Evolutionary conservation across 2,113 vertebrate species (phyloP).

Genomic region (Arothron firmamentum): DNA sequence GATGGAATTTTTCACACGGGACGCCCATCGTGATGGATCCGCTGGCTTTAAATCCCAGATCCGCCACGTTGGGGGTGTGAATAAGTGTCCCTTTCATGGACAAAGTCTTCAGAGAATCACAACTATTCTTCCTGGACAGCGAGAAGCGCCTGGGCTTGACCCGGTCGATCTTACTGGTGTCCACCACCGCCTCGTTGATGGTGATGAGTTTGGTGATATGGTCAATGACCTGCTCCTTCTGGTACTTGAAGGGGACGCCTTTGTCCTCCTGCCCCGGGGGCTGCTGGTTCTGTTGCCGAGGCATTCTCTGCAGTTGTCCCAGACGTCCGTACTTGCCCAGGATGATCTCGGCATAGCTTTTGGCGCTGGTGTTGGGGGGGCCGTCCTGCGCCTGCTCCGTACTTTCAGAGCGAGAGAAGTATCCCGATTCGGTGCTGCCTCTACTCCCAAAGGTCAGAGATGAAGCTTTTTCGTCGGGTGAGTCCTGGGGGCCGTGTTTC

Average conservation of each 20-base stretch:
- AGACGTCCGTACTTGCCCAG: constrained; percentile 92
- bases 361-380: constrained; percentile 87
- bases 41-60: constrained; percentile 64
- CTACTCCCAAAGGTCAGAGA: constrained; percentile 86
- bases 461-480: constrained; percentile 76
- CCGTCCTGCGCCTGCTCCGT: constrained; percentile 87
- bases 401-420: constrained; percentile 94
- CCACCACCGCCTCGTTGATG: constrained; percentile 95
- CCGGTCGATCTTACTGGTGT: constrained; percentile 95
- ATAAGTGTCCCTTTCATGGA: constrained; percentile 78
- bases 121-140: constrained; percentile 87
- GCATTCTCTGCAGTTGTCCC: constrained; percentile 81
- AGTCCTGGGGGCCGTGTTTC: constrained; percentile 77
- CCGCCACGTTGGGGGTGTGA: constrained; percentile 73
- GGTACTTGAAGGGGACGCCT: constrained; percentile 80
- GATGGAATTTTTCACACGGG: constrained; percentile 72
- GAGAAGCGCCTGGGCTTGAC: constrained; percentile 95
- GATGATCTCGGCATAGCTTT: constrained; percentile 94
- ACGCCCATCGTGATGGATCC: constrained; percentile 75
- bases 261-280: constrained; percentile 76
- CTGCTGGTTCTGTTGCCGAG: constrained; percentile 76
- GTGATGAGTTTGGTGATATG: constrained; percentile 98
- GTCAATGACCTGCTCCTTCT: constrained; percentile 93
- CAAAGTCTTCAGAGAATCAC: constrained; percentile 83
- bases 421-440: constrained; percentile 94